A percentile compares a stretch with the other conserved stretches of the same genome.
Evolutionary conservation across 2,888 invertebrate species (phyloP).

Genomic region (Pachliopta kotzebuea): DNA sequence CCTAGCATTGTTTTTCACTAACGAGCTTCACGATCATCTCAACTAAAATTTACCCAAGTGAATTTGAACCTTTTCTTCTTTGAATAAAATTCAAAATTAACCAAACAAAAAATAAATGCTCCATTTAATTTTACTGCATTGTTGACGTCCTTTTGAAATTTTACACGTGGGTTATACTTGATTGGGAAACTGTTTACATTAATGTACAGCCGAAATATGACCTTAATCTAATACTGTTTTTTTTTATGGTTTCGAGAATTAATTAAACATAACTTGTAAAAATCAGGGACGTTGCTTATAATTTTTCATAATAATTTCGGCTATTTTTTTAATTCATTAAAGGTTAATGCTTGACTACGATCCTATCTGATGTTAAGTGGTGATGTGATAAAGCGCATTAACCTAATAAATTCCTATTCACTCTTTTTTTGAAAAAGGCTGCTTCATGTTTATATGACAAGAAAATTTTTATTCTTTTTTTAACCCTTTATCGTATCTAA

Average conservation of each 20-base stretch:
- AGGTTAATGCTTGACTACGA: too few relatives aligned
- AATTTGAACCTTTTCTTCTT: conserved; percentile 6
- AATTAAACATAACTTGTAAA: too few relatives aligned
- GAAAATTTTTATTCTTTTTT: too few relatives aligned
- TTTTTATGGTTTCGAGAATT: not conserved
- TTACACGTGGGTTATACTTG: conserved; percentile 16
- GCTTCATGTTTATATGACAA: too few relatives aligned
- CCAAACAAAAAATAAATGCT: conserved; percentile 1
- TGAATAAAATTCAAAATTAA: conserved; percentile 5
- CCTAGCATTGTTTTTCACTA: conserved; percentile 25
- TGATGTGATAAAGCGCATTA: too few relatives aligned
- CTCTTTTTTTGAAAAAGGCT: too few relatives aligned
- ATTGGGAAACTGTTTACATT: conserved; percentile 17
- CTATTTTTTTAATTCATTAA: too few relatives aligned
- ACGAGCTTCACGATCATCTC: conserved; percentile 17
- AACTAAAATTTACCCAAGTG: not conserved
- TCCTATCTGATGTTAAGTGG: too few relatives aligned
- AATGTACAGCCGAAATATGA: not conserved
- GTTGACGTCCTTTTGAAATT: conserved; percentile 26
- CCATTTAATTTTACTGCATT: conserved; percentile 24
- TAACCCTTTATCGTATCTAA: too few relatives aligned
- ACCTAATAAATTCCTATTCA: too few relatives aligned
- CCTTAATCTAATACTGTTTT: not conserved
- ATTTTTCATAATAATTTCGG: too few relatives aligned
- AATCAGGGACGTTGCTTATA: too few relatives aligned